phyloP scores from a whole-genome alignment of 2,888 invertebrate species.

The Acholoe squamosa region DNA sequence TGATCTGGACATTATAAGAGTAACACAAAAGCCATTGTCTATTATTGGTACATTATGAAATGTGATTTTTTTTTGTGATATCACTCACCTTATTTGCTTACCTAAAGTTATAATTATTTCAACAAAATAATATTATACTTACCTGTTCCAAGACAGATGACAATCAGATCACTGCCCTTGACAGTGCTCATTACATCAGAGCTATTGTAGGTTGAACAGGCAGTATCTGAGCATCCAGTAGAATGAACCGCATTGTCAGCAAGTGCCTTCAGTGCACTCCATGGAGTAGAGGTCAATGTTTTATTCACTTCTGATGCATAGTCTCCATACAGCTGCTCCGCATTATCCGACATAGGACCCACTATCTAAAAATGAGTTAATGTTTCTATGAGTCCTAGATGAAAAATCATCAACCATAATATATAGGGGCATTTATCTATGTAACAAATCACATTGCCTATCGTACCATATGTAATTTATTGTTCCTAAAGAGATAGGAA shows the following conservation, averaged over 20 bases:
- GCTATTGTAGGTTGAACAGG: constrained; percentile 74
- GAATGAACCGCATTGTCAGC: constrained; percentile 69
- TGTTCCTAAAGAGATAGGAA: no score
- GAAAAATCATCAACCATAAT: no score
- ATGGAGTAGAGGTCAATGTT: constrained; percentile 74
- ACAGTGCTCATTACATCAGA: constrained; percentile 72
- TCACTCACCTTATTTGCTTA: neutral
- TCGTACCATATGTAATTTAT: no score
- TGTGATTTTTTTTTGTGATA: no score
- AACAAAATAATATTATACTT: neutral
- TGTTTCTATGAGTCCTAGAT: no score
- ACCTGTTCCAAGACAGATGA: constrained; percentile 79
- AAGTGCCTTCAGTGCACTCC: constrained; percentile 73
- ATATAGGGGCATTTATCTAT: no score
- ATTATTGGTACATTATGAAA: no score
- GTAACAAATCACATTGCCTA: no score
- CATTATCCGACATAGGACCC: constrained; percentile 80
- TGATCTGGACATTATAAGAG: no score
- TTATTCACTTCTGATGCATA: constrained; percentile 75
- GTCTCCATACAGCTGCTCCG: constrained; percentile 76
- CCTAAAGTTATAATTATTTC: no score
- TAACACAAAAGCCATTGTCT: no score
- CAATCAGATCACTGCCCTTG: constrained; percentile 73
- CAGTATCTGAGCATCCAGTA: constrained; percentile 75
- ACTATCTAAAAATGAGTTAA: constrained; percentile 74